Percentiles rank a stretch among this genome's conserved stretches.
These are phyloP conservation scores for Nezara viridula DNA, from an alignment of 2,888 invertebrate species.

Conservation along the genomic window DNA sequence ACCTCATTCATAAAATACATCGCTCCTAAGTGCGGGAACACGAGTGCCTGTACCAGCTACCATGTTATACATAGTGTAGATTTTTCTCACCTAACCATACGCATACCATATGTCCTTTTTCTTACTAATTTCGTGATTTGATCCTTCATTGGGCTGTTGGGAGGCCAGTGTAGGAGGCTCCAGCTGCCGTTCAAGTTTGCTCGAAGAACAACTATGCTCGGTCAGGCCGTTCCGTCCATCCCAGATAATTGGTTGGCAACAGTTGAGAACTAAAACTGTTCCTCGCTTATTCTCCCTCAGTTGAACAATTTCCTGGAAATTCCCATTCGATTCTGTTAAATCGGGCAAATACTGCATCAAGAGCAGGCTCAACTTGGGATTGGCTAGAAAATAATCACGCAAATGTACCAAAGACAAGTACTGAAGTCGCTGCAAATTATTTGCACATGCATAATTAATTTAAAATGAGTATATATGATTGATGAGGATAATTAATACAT, in stretches of 20 bases:
- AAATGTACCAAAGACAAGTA: too few species aligned
- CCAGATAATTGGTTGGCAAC: conserved; percentile 31
- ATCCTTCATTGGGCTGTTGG: neutral
- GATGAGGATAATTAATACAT: too few species aligned
- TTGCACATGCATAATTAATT: too few species aligned
- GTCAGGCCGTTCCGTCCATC: neutral
- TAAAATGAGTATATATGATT: too few species aligned
- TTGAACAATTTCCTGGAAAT: neutral
- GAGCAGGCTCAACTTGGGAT: neutral
- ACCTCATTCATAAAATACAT: too few species aligned
- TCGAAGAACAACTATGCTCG: conserved; percentile 32
- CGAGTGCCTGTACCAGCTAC: too few species aligned
- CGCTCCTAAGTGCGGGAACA: too few species aligned
- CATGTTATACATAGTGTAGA: too few species aligned
- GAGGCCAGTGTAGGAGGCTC: neutral
- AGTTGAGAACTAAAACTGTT: conserved; percentile 31
- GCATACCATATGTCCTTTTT: neutral
- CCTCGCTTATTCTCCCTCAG: conserved; percentile 13
- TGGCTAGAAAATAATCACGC: neutral
- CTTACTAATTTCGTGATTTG: neutral
- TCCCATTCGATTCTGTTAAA: neutral
- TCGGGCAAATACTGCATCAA: neutral
- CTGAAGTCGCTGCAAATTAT: too few species aligned
- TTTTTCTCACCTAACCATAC: too few species aligned
- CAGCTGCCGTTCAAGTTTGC: neutral